Conservation (phyloP, 2,113 vertebrate genomes). For the Oryzias woworae region DNA sequence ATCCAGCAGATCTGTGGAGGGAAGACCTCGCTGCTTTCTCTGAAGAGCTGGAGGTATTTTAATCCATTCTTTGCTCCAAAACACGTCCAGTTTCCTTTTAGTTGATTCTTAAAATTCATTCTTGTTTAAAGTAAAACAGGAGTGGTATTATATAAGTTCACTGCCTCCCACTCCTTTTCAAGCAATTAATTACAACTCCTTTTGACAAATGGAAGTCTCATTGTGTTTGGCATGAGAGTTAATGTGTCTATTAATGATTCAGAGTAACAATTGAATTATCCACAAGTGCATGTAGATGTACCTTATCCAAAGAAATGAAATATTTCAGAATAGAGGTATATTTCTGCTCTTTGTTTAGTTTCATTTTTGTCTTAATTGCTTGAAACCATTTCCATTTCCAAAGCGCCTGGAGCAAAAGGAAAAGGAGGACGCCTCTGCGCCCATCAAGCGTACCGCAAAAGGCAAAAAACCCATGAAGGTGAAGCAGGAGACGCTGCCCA, state of each 20-base stretch:
- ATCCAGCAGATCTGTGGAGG: slow-evolving; percentile 86
- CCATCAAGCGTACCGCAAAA: slow-evolving; percentile 78
- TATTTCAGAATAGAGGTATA: no score
- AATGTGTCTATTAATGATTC: no score
- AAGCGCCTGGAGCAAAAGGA: slow-evolving; percentile 85
- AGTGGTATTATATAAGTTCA: no score
- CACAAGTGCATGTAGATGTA: no score
- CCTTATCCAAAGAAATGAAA: no score
- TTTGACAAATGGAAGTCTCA: no score
- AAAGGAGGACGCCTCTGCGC: slow-evolving; percentile 66
- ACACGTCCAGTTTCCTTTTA: neutral
- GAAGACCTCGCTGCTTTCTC: slow-evolving; percentile 88
- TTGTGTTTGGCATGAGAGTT: no score
- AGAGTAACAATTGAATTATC: no score
- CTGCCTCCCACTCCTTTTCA: no score
- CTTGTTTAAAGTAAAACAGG: neutral
- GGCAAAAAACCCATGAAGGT: slow-evolving; percentile 75
- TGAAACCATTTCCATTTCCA: neutral
- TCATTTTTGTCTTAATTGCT: no score
- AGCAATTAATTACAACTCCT: no score
- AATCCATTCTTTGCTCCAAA: neutral
- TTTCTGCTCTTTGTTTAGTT: no score
- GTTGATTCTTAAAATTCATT: neutral
- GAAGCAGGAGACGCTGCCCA: slow-evolving; percentile 86
- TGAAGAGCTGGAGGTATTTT: slow-evolving; percentile 85